Evolutionary conservation across 2,797 vertebrate genomes (phyloP).

Genomic region (Coilia nasus): DNA sequence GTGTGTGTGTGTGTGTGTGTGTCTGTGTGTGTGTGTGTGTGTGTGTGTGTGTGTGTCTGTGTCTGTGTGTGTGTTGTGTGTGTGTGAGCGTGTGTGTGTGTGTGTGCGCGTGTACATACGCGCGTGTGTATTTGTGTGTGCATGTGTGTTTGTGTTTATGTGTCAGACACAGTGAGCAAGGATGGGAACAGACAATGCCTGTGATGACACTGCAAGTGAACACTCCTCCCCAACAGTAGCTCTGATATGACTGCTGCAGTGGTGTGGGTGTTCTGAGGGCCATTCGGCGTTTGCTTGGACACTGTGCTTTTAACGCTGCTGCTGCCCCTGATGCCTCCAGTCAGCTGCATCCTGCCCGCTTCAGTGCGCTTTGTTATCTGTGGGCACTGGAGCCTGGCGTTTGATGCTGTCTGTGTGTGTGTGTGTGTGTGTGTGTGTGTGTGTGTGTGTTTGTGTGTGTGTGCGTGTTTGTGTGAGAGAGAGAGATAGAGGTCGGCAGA

Average conservation of each 20-base stretch:
- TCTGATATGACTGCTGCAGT: neutral
- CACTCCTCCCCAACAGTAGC: neutral
- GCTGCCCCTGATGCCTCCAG: neutral
- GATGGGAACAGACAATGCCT: neutral
- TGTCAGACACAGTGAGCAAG: neutral
- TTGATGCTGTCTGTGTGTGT: slow-evolving; percentile 46
- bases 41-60: too few species aligned
- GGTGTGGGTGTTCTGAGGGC: neutral
- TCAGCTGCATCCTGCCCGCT: neutral
- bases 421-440: neutral
- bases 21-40: too few species aligned
- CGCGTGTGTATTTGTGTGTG: too few species aligned
- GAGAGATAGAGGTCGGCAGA: too few species aligned
- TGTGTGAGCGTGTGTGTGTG: too few species aligned
- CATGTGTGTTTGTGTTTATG: neutral
- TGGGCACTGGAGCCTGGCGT: slow-evolving; percentile 35
- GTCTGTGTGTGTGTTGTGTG: too few species aligned
- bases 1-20: too few species aligned
- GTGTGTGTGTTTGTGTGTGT: too few species aligned
- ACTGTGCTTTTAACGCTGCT: neutral
- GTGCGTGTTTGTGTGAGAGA: too few species aligned
- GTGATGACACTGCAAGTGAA: neutral
- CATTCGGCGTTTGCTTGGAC: neutral
- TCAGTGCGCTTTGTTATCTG: neutral
- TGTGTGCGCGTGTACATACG: too few species aligned